Base-by-base conservation (phyloP, 2,888 invertebrate genomes). In the Acrobasis consociella region DNA sequence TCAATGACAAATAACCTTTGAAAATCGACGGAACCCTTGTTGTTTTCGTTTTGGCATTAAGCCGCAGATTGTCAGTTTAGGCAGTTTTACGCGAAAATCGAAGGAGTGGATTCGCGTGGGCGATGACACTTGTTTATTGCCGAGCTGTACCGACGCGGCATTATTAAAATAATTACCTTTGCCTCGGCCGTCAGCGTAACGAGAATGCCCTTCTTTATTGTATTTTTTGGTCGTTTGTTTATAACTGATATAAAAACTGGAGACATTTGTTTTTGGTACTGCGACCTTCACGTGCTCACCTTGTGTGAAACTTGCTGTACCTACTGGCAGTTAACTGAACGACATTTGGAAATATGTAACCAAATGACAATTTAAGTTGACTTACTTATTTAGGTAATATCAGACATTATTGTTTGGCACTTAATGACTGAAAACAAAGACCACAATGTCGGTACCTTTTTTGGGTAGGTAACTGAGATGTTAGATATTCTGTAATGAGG, bases 131-230 rank as follows among this genome's bases (percentile, higher is more conserved):
- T 79, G 77, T 83, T 83, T 85, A 82, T 79, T 80, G 77, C 68
- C 73, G 71, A 60, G 68, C 65, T 56, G 58, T 65, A 66, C 70
- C 71, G 74, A 73, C 77, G 73, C 75, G 70, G 79, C 73, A 81
- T 83, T 82, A 82, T 81, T 84, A 81, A 80, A 82, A 82, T 83
- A 83, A 84, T 85, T 83, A 81, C 76, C 76, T 71, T 69, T 67
- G 72, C 75, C 75, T 75, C 78, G 76, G 74, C 49, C 62, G 53
- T 56, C 62, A 49, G 56, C 51, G 62, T 70, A 76, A 81, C 74
- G 80, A 76, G 75, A 76, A 74, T 77, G 71, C 64, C 72, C 71
- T 70, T 73, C 66, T 78, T 77, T 76, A 76, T 74, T 69, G 63
- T 70, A 58, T 64, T 66, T 67, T 71, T 64, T 67, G 16, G 68